Evolutionary conservation across 2,888 invertebrate genomes (phyloP), one percentile per base, ranked within the genome.

Genomic region (Epirrita christyi): DNA sequence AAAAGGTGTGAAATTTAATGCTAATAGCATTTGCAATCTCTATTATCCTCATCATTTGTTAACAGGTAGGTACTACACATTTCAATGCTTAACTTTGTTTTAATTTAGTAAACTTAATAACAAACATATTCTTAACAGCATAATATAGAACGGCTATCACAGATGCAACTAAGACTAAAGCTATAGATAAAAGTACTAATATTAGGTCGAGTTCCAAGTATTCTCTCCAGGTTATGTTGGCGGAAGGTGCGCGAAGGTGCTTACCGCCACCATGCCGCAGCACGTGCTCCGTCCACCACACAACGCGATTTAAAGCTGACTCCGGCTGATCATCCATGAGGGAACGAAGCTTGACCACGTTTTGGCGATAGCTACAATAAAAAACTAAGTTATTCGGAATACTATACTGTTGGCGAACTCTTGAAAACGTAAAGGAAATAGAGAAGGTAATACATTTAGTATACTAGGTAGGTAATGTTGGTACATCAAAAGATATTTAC

Each of bases 201-300:
- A 13, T 2, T 63, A 32, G 8, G 8, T 9, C 0, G 63, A 13
- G n/a, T 9, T 41, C 9, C 63, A 70, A 15, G 21, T 68, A 59
- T 0, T 40, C 43, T 0, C 59, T 2, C 73, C 72, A 74, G 3
- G 73, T 44, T 29, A 80, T 71, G 56, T 78, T 75, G 29, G 79
- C 79, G 2, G 72, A 67, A 0, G 86, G 85, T 14, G 85, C 74
- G 9, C 83, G 78, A 2, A 91, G 71, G 60, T 91, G 88, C 14
- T 55, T 67, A 0, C 87, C 83, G 0, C 90, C 86, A 10, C 80
- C 75, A 60, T 89, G 83, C 2, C 88, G 73, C 14, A 90, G 59
- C 2, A 91, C 81, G 67, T 92, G 81, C 66, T 92, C 92, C 10
- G 81, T 85, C 91, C 91, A 92, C 88, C 88, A 90, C 10, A 90